These are phyloP conservation scores for Gastrophysa polygoni DNA, from an alignment of 2,888 invertebrate species.

Conservation along the genomic window DNA sequence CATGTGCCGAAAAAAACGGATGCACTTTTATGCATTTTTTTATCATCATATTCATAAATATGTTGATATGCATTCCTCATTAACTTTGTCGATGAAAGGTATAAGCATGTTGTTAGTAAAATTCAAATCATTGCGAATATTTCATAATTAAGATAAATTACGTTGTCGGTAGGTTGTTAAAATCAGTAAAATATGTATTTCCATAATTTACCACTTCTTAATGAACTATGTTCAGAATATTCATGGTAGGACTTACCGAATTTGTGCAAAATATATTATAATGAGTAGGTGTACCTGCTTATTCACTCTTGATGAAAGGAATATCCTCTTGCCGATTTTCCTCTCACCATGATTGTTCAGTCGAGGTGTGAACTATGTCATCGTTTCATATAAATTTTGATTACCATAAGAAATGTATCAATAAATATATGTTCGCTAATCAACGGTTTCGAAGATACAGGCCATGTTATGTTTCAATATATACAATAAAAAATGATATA, in stretches of 20 bases:
- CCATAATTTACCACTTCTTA: conserved; percentile 15
- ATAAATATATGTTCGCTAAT: too few species aligned
- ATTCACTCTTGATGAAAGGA: too few species aligned
- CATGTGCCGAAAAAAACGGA: background rate
- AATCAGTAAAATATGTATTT: conserved; percentile 11
- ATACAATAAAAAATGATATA: too few species aligned
- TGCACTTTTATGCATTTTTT: background rate
- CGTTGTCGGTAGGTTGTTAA: conserved; percentile 19
- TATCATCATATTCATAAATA: too few species aligned
- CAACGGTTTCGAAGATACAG: too few species aligned
- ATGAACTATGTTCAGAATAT: conserved; percentile 8
- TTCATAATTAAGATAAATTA: conserved; percentile 19
- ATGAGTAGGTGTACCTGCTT: too few species aligned
- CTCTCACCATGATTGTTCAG: too few species aligned
- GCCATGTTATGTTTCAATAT: too few species aligned
- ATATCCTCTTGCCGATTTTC: too few species aligned
- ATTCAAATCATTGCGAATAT: conserved; percentile 16
- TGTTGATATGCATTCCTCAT: conserved; percentile 2
- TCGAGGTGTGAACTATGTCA: too few species aligned
- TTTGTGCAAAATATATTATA: background rate
- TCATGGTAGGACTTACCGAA: background rate
- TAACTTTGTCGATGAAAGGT: conserved; percentile 11
- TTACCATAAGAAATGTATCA: too few species aligned
- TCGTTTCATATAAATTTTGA: too few species aligned
- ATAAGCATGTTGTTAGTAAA: conserved; percentile 8